A percentile compares a stretch with the other conserved stretches of the same genome.
These are phyloP conservation scores for Globicephala melas DNA, from an alignment of 2,113 vertebrate species.

Conservation along the genomic window DNA sequence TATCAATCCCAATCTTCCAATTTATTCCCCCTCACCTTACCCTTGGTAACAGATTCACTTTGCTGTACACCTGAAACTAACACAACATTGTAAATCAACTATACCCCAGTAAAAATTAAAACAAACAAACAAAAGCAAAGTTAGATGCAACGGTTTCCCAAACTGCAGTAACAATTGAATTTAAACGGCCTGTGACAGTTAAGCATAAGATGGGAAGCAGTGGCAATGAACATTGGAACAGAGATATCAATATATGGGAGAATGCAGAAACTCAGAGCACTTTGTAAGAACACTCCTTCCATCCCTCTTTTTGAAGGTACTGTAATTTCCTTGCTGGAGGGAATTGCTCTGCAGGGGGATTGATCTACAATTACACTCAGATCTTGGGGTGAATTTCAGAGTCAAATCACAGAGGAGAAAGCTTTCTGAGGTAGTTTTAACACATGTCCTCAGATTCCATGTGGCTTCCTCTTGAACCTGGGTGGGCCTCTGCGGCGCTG, in stretches of 20 bases:
- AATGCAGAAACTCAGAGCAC: neutral
- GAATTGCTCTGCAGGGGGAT: neutral
- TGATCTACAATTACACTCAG: neutral
- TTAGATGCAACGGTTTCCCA: neutral
- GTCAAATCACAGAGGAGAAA: neutral
- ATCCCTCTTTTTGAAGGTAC: neutral
- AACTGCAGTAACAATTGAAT: too few relatives aligned
- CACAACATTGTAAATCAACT: too few relatives aligned
- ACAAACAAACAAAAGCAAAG: neutral
- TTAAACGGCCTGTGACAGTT: neutral
- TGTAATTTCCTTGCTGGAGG: neutral
- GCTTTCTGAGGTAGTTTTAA: neutral
- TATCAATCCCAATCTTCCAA: too few relatives aligned
- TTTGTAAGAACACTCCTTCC: rapidly evolving
- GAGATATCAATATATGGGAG: too few relatives aligned
- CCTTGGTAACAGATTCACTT: too few relatives aligned
- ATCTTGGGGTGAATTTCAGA: neutral
- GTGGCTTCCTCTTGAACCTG: neutral
- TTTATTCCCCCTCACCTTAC: too few relatives aligned
- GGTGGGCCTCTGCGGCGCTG: neutral
- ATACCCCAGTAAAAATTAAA: too few relatives aligned
- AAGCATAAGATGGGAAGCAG: neutral
- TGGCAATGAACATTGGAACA: neutral
- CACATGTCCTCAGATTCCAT: neutral
- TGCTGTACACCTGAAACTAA: too few relatives aligned